These are phyloP conservation scores for Sarcophaga caerulescens DNA, from an alignment of 2,888 invertebrate genomes.

Conservation along the genomic window DNA sequence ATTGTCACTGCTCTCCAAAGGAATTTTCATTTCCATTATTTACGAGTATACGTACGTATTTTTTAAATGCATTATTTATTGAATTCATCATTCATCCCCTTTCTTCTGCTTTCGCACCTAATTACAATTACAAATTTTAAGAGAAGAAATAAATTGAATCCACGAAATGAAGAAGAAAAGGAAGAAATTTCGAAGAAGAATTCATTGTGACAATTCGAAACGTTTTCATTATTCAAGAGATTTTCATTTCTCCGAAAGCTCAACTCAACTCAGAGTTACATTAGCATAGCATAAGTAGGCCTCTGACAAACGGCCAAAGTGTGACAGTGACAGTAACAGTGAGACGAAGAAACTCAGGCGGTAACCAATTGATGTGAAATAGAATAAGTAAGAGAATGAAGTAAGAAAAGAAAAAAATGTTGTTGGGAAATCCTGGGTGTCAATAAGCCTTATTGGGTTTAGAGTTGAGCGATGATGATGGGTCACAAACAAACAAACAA, in stretches of 20 bases:
- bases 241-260: not conserved
- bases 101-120: not conserved
- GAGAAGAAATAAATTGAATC: slow-evolving; percentile 30
- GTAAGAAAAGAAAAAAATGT: not conserved
- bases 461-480: slow-evolving; percentile 31
- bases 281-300: slow-evolving; percentile 13
- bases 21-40: not conserved
- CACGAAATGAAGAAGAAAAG: not conserved
- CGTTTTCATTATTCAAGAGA: slow-evolving; percentile 21
- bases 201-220: slow-evolving; percentile 18
- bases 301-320: not conserved
- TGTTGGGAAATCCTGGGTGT: slow-evolving; percentile 16
- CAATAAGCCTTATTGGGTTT: slow-evolving; percentile 44
- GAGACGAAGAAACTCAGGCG: not conserved
- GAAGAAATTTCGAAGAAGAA: not conserved
- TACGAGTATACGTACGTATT: not conserved
- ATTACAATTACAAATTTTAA: slow-evolving; percentile 38
- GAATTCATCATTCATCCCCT: not conserved
- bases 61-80: not conserved
- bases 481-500: not conserved
- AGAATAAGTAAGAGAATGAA: not conserved
- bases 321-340: not conserved
- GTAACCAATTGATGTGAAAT: not conserved
- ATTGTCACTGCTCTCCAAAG: not conserved
- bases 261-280: not conserved